Percentiles rank a stretch among this genome's conserved stretches.
Conservation (phyloP, 1,140 invertebrate species). For the Reticulitermes speratus region DNA sequence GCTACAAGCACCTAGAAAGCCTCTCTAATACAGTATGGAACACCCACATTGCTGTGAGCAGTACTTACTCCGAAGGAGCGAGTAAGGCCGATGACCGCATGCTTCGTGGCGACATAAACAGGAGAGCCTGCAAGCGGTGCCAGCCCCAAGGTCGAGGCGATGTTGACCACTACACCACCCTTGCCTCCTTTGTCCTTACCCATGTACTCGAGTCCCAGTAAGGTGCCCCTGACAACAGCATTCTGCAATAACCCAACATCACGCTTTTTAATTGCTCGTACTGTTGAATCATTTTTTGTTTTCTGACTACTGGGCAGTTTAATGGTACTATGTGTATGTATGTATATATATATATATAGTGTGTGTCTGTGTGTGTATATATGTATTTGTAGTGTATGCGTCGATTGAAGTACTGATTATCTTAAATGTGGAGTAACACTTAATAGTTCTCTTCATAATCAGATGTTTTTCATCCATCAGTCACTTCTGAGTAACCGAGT, state of each 20-base stretch:
- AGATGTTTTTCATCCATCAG: too few relatives aligned
- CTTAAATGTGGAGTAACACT: constrained; percentile 22
- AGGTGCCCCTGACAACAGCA: constrained; percentile 47
- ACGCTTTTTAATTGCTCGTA: too few relatives aligned
- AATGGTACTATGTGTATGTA: too few relatives aligned
- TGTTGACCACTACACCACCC: constrained; percentile 51
- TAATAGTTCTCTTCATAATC: too few relatives aligned
- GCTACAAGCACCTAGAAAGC: neutral
- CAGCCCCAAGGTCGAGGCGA: constrained; percentile 49
- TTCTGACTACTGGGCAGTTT: too few relatives aligned
- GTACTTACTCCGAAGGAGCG: constrained; percentile 50
- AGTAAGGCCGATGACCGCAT: constrained; percentile 54
- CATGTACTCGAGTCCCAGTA: constrained; percentile 51
- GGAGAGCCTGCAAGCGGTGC: constrained; percentile 48
- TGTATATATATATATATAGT: too few relatives aligned
- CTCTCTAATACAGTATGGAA: too few relatives aligned
- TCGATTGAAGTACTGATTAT: constrained; percentile 50
- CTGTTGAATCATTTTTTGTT: too few relatives aligned
- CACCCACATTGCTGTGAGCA: neutral
- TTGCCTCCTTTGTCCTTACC: constrained; percentile 49
- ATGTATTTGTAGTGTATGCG: constrained; percentile 21
- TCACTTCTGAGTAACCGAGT: too few relatives aligned
- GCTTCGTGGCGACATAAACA: constrained; percentile 53
- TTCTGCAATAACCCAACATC: constrained; percentile 42
- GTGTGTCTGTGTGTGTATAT: too few relatives aligned